A percentile compares a stretch with the other conserved stretches of the same genome.
These are phyloP conservation scores for Caenorhabditis doughertyi DNA, from an alignment of 2,888 invertebrate species.

Conservation along the genomic window DNA sequence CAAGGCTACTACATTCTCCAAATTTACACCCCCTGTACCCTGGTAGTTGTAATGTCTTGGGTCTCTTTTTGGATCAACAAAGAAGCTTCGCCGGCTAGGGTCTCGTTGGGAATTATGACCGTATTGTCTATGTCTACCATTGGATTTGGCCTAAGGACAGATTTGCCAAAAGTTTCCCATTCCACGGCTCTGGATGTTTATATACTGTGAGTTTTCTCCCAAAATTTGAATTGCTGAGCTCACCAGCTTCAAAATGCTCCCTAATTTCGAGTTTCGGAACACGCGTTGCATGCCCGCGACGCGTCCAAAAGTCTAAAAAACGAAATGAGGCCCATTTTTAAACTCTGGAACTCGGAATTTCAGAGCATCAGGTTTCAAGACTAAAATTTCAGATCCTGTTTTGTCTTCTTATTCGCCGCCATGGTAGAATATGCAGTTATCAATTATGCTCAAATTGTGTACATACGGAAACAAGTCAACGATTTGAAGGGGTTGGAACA, in stretches of 20 bases:
- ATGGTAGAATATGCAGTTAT: slow-evolving; percentile 80
- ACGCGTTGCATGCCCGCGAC: too few species aligned
- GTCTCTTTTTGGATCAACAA: slow-evolving; percentile 86
- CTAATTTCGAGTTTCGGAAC: too few species aligned
- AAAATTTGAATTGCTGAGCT: too few species aligned
- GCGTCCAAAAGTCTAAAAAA: too few species aligned
- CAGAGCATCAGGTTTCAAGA: slow-evolving; percentile 8
- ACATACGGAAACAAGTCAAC: slow-evolving; percentile 76
- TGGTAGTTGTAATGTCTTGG: slow-evolving; percentile 86
- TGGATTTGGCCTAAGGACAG: slow-evolving; percentile 88
- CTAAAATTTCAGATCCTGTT: slow-evolving; percentile 69
- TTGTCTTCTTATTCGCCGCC: slow-evolving; percentile 78
- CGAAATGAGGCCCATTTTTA: too few species aligned
- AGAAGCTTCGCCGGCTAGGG: slow-evolving; percentile 91
- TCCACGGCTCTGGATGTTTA: slow-evolving; percentile 92
- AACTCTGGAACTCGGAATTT: too few species aligned
- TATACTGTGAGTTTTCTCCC: slow-evolving; percentile 85
- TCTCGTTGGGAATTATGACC: slow-evolving; percentile 90
- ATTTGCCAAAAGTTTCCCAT: slow-evolving; percentile 91
- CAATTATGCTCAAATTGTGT: slow-evolving; percentile 78
- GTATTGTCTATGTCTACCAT: slow-evolving; percentile 92
- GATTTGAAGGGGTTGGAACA: slow-evolving; percentile 76
- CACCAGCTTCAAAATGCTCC: too few species aligned
- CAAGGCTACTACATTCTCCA: slow-evolving; percentile 87
- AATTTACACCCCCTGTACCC: slow-evolving; percentile 85